Conservation (phyloP, 2,113 vertebrate genomes). For the Herpailurus yagouaroundi region DNA sequence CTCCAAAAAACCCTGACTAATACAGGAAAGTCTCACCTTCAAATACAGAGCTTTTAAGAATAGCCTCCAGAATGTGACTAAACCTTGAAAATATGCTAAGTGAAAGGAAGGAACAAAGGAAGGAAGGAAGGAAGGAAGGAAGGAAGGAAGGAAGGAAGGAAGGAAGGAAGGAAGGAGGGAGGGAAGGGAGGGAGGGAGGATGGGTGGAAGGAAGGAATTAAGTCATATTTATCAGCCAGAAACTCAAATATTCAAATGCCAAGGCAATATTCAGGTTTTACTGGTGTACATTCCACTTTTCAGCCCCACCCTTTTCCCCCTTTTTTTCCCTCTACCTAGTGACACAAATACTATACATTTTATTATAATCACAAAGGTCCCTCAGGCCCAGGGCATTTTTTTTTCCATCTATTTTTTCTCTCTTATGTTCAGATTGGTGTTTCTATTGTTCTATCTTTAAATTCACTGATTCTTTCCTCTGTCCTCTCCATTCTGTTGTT, state of each 20-base stretch:
- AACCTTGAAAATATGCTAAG: background rate
- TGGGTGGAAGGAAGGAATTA: background rate
- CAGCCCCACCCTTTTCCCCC: background rate
- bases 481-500: background rate
- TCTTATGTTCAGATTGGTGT: background rate
- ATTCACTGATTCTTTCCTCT: background rate
- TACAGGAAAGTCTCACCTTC: background rate
- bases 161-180: accelerated
- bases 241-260: background rate
- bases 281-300: background rate
- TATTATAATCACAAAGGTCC: background rate
- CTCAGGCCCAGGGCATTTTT: background rate
- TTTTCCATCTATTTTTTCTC: background rate
- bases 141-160: too few relatives aligned
- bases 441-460: background rate
- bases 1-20: background rate
- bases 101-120: background rate
- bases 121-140: background rate
- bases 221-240: background rate
- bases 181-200: background rate
- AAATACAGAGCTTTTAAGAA: background rate
- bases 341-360: background rate
- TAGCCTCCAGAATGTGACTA: background rate
- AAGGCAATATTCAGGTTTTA: background rate
- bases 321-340: background rate